A percentile compares a stretch with the other conserved stretches of the same genome.
Conservation (phyloP, 2,797 vertebrate genomes). For the Petrocephalus schoutedeni region DNA sequence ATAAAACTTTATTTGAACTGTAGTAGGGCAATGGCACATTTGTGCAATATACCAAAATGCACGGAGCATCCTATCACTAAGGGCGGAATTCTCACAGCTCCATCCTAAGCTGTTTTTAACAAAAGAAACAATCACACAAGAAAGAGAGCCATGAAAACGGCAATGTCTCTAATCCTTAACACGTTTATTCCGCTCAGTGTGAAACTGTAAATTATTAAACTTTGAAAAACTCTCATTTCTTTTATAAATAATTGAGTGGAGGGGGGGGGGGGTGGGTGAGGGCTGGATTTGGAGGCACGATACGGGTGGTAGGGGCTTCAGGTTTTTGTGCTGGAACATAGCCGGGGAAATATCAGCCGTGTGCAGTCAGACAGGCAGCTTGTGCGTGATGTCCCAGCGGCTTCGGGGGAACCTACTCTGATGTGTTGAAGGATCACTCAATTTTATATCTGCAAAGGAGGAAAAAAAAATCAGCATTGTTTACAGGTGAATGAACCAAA, state of each 20-base stretch:
- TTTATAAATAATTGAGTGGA: slow-evolving; percentile 75
- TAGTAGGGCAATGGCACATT: not conserved
- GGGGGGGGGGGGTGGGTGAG: slow-evolving; percentile 20
- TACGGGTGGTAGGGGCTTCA: slow-evolving; percentile 22
- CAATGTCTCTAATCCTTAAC: slow-evolving; percentile 54
- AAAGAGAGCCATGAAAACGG: slow-evolving; percentile 66
- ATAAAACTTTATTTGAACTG: not conserved
- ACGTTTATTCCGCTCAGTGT: slow-evolving; percentile 63
- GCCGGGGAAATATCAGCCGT: slow-evolving; percentile 30
- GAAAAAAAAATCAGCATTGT: not conserved
- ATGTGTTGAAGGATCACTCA: slow-evolving; percentile 27
- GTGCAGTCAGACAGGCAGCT: slow-evolving; percentile 39
- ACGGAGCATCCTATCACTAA: slow-evolving; percentile 11
- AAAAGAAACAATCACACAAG: slow-evolving; percentile 41
- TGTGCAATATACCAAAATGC: not conserved
- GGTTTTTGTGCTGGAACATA: slow-evolving; percentile 29
- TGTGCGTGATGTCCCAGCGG: slow-evolving; percentile 10
- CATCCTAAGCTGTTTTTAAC: slow-evolving; percentile 56
- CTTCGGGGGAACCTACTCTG: slow-evolving; percentile 36
- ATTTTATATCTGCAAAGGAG: slow-evolving; percentile 24
- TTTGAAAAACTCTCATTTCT: slow-evolving; percentile 66
- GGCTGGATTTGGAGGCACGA: slow-evolving; percentile 2
- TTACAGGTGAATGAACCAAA: not conserved
- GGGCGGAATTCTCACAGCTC: slow-evolving; percentile 28
- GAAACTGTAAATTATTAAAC: slow-evolving; percentile 75